A percentile compares a stretch with the other conserved stretches of the same genome.
Conservation (phyloP, 2,113 vertebrate species). For the Fulmarus glacialis region DNA sequence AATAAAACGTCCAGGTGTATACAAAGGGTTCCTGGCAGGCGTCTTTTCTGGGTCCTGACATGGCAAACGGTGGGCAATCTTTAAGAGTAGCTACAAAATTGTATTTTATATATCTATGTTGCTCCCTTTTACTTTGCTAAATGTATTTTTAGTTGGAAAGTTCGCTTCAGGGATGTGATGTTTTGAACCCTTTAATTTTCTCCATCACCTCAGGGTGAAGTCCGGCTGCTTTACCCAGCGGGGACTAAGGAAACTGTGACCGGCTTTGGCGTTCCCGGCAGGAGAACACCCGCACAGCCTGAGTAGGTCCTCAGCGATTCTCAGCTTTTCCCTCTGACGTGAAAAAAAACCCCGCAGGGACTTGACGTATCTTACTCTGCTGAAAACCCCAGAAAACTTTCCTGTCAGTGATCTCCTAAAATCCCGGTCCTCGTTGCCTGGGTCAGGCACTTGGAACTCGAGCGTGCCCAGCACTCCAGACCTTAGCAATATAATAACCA, state of each 20-base stretch:
- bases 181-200: neutral
- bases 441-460: too few species aligned
- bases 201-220: neutral
- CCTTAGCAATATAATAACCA: neutral
- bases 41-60: neutral
- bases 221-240: accelerated
- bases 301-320: neutral
- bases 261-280: accelerated
- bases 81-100: neutral
- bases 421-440: neutral
- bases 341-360: neutral
- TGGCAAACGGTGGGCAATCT: neutral
- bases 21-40: neutral
- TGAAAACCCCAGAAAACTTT: neutral
- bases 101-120: neutral
- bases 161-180: neutral
- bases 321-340: neutral
- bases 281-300: neutral
- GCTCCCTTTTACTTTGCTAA: neutral
- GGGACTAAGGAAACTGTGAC: neutral
- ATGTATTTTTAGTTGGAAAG: neutral
- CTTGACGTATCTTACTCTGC: neutral
- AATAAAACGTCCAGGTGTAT: neutral
- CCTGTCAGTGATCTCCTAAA: neutral
- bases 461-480: accelerated